Base-by-base conservation (phyloP, 2,113 vertebrate species). In the Nannospalax galili region DNA sequence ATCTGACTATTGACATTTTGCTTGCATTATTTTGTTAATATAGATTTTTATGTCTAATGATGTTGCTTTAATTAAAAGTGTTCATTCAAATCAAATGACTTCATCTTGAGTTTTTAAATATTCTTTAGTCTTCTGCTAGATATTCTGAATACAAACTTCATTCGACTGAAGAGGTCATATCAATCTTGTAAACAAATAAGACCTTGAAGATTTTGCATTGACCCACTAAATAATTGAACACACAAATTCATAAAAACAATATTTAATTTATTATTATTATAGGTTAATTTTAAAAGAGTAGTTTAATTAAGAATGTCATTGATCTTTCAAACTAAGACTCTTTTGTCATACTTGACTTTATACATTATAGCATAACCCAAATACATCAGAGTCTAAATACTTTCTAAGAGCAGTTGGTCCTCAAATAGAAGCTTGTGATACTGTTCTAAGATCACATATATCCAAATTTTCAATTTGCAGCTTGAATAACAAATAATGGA, bases 41-140 rank as follows among this genome's bases (percentile, higher is more conserved):
- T 62, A 45, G 37, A 30, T 40, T 93, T 94, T 94, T 80, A n/a
- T 79, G 58, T 60, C 69, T 74, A 70, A 24, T 82, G 20, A 12
- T 73, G 15, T 56, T 56, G 28, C 58, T 92, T 93, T 90, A 90
- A 88, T 85, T 90, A 78, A 90, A 86, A 4, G 65, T 85, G 60
- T 72, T 95, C 16, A 67, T 94, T 95, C 35, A 82, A 78, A 52
- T 37, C 19, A 90, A 32, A 91, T 74, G 14, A 79, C 40, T 35
- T 64, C 7, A 87, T 87, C 30, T 69, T 75, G 42, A 77, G 17
- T 75, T 92, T 95, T 82, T 73, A 67, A 45, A 67, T 48, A 4
- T 84, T 19, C 42, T 84, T 84, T 65, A 48, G 3, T 84, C 28
- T 35, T 2, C 5, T 35, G 40, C 67, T 37, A 5, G 7, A 67